Base-by-base conservation (phyloP, 2,113 vertebrate species). In the Vimba vimba region DNA sequence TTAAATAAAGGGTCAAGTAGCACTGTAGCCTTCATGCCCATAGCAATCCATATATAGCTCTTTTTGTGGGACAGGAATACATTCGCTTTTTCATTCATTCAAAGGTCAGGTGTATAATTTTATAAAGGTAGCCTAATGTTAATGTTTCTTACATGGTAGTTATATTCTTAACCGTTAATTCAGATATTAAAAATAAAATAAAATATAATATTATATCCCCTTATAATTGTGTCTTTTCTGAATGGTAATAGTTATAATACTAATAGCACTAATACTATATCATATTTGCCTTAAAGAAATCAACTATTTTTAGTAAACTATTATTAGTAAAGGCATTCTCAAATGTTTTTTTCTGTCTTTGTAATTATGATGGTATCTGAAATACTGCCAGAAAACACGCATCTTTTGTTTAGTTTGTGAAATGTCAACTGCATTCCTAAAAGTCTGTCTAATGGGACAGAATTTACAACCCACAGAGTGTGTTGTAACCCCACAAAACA, bases 361-460 rank as follows among this genome's bases (percentile, higher is more conserved):
- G 62, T 15, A 30, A 4, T 75, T 82, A 4, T 74, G 68, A 45
- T 57, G 36, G 55, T 23, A 59, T 27, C 21, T 33, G 15, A 60
- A 21, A 69, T 39, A 47, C 52, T 60, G 60, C n/a, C 25, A 50
- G 19, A 13, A 75, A 60, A 73, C 75, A 76, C n/a, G n/a, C 50
- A 71, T 17, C 57, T 64, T 55, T 76, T 75, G 55, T 6, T 57
- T 36, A 77, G 30, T 77, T 39, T 80, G 78, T 50, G 74, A 68
- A 81, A 81, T 86, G 71, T 73, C 36, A 30, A 21, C 27, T 7
- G 17, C 66, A 36, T 33, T 86, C 57, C 66, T 74, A n/a, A 71
- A 30, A 59, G 45, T 36, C 8, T 71, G 17, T 69, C 19, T 17
- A 45, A 62, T 25, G 30, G 36, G 23, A 47, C 59, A 0, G 6